A percentile compares a stretch with the other conserved stretches of the same genome.
phyloP scores from a whole-genome alignment of 1,140 invertebrate genomes.

The Homalodisca vitripennis region DNA sequence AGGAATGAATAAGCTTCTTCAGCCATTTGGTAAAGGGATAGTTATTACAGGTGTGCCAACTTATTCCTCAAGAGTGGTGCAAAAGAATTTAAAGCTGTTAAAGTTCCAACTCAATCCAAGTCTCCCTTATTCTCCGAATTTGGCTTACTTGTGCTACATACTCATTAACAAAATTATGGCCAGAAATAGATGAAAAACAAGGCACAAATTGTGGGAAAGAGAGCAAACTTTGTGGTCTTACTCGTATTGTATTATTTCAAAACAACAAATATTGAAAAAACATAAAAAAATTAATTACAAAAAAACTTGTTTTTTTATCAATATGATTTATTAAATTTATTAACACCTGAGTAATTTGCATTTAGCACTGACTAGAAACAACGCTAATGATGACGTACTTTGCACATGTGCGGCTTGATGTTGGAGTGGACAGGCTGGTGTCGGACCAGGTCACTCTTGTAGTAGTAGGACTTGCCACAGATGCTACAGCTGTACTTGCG shows the following conservation, averaged over 20 bases:
- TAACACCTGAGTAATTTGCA: background rate
- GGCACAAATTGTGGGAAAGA: no score
- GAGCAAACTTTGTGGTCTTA: no score
- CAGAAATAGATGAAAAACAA: no score
- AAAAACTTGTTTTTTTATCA: background rate
- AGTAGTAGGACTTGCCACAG: constrained; percentile 68
- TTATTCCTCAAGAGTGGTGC: no score
- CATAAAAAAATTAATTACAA: background rate
- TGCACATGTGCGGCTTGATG: constrained; percentile 18
- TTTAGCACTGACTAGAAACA: background rate
- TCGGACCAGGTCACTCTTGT: constrained; percentile 47
- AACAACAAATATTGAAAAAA: background rate
- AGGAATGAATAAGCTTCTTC: no score
- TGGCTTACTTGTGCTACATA: no score
- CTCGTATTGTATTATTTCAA: background rate
- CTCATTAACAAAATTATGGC: no score
- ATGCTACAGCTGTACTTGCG: constrained; percentile 68
- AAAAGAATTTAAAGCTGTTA: no score
- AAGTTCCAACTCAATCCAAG: no score
- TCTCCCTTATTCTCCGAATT: no score
- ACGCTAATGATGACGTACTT: background rate
- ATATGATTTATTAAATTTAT: background rate
- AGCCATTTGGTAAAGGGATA: no score
- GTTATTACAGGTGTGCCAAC: no score
- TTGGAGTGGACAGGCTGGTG: background rate